Percentiles rank a stretch among this genome's conserved stretches.
phyloP scores from a whole-genome alignment of 53 echinoderm and acorn worm genomes.

The Antedon mediterranea region DNA sequence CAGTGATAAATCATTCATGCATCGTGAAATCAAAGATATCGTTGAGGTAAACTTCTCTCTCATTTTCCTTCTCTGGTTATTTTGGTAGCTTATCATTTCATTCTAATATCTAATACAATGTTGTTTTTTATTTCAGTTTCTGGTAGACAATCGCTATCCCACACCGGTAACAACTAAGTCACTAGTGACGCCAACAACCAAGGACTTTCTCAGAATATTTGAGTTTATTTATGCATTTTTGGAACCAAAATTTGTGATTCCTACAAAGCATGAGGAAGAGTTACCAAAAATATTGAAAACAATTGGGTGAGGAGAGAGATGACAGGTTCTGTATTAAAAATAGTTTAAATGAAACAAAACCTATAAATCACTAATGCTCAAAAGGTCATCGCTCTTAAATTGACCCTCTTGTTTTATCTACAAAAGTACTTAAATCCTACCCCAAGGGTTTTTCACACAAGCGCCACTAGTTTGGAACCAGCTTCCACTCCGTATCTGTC shows the following conservation, averaged over 20 bases:
- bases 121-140: conserved; percentile 32
- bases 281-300: conserved; percentile 71
- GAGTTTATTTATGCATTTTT: conserved; percentile 73
- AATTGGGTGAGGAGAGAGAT: conserved; percentile 74
- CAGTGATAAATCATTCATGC: conserved; percentile 74
- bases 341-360: background rate
- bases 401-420: too few species aligned
- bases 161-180: conserved; percentile 45
- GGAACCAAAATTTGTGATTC: conserved; percentile 32
- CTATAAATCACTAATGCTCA: background rate
- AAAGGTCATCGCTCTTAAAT: too few species aligned
- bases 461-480: too few species aligned
- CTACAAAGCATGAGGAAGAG: conserved; percentile 63
- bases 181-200: conserved; percentile 74
- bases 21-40: conserved; percentile 60
- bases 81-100: too few species aligned
- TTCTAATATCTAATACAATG: too few species aligned
- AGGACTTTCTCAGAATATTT: conserved; percentile 80
- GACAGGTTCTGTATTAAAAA: too few species aligned
- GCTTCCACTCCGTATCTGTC: too few species aligned
- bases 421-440: too few species aligned
- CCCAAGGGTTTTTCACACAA: too few species aligned
- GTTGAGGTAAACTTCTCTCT: conserved; percentile 36
- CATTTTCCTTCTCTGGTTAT: too few species aligned
- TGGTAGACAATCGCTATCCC: conserved; percentile 52